These are phyloP conservation scores for Rhynchonycteris naso DNA, from an alignment of 2,797 vertebrate genomes.

Conservation along the genomic window DNA sequence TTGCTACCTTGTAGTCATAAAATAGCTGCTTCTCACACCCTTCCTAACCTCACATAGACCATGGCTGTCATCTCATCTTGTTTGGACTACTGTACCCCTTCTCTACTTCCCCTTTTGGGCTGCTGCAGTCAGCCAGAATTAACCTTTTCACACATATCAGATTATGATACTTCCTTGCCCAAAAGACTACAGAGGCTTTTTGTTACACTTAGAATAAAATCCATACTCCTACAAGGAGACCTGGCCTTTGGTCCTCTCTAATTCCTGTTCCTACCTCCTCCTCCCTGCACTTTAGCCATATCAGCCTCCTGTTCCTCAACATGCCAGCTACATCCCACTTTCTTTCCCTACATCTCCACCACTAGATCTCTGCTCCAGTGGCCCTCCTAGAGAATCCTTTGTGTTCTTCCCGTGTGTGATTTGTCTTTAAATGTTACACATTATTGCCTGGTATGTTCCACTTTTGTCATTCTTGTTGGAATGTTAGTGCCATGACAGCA, in stretches of 20 bases:
- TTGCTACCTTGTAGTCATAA: background rate
- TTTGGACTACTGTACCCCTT: background rate
- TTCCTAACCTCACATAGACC: background rate
- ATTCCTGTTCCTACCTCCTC: background rate
- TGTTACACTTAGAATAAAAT: background rate
- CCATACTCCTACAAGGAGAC: background rate
- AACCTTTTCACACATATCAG: background rate
- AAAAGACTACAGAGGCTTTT: background rate
- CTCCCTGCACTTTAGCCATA: background rate
- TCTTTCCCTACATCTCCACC: background rate
- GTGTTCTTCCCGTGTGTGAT: background rate
- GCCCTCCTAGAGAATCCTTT: background rate
- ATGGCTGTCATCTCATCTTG: background rate
- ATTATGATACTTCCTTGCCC: background rate
- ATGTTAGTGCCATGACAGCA: background rate
- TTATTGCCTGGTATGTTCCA: background rate
- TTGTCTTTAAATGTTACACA: background rate
- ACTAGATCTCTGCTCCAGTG: background rate
- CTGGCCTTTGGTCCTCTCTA: background rate
- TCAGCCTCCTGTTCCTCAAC: background rate
- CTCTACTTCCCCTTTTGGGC: background rate
- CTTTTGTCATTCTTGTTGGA: background rate
- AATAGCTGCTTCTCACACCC: background rate
- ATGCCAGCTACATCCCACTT: background rate
- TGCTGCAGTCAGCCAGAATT: background rate